These are phyloP conservation scores for Platyrinchus mystaceus DNA, from an alignment of 2,797 vertebrate genomes.

Conservation along the genomic window DNA sequence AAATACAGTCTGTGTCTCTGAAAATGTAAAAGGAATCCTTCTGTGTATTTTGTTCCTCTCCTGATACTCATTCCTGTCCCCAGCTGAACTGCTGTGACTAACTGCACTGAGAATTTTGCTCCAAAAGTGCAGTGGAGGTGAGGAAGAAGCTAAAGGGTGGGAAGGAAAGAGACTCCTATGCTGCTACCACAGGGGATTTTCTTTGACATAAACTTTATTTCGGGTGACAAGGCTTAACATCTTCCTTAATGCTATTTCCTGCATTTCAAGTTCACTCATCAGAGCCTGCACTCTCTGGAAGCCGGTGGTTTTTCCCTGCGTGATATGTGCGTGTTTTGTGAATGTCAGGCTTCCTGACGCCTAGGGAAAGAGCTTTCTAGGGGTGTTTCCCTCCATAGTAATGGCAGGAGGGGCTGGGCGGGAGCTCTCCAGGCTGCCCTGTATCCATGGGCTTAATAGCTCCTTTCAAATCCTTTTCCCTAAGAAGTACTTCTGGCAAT, in stretches of 20 bases:
- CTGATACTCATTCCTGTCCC: background rate
- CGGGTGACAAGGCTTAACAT: background rate
- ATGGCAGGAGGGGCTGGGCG: background rate
- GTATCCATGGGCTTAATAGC: background rate
- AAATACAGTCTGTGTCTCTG: background rate
- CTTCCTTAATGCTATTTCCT: background rate
- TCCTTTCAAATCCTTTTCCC: background rate
- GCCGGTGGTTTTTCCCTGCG: background rate
- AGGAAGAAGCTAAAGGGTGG: background rate
- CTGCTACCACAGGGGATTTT: background rate
- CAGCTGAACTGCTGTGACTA: background rate
- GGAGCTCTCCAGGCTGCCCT: background rate
- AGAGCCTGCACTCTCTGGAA: background rate
- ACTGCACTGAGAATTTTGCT: background rate
- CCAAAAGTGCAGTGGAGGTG: background rate
- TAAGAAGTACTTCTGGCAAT: background rate
- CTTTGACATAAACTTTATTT: background rate
- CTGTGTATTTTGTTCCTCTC: background rate
- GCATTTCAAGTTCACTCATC: background rate
- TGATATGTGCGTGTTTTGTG: accelerated
- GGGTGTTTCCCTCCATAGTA: accelerated
- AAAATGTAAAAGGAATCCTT: background rate
- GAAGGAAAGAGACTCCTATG: background rate
- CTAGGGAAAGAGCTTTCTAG: background rate
- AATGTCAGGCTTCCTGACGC: background rate